Base-by-base conservation (phyloP, 2,113 vertebrate species). In the Chionodraco myersi region DNA sequence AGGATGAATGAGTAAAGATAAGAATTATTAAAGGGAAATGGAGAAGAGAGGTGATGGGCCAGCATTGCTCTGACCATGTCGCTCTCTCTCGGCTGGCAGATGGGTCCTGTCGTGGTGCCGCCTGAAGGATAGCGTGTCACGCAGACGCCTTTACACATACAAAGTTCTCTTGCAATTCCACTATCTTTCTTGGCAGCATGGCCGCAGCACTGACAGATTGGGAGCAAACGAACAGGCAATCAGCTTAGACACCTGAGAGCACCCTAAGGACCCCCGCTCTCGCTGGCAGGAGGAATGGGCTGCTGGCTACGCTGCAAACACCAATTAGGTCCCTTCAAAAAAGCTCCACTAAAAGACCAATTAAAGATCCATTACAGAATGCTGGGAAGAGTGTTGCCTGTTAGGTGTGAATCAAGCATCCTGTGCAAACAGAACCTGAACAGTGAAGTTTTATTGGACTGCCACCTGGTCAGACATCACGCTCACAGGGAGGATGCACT, bases 181-280 rank as follows among this genome's bases (percentile, higher is more conserved):
- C 79, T 71, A 79, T 80, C 89, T 85, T 68, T 80, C 88, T 89
- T 88, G 86, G 84, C 90, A 84, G 88, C 80, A 75, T 77, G 77
- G 90, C 77, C 45, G 72, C 79, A 70, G 73, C 56, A 66, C 82
- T 93, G 94, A 94, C 94, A 94, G 94, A 94, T 93, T 95, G 94
- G 91, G 92, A 92, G 92, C 93, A 94, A 94, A 94, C 92, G 92
- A 90, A 82, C 92, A 73, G 84, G 89, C 89, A 93, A 94, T 94
- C 90, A 93, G 89, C 91, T 88, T 77, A 88, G 89, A 92, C 92
- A 93, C 92, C 94, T 93, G 90, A 94, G 92, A 88, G 90, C 77
- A 62, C 87, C 88, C 83, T 30, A 18, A 92, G 88, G 90, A 90
- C 85, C 86, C 80, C 79, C 16, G 67, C 70, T 78, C 86, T 87